Evolutionary conservation across 2,888 invertebrate genomes (phyloP).

Genomic region (Kuschelorhynchus macadamiae): DNA sequence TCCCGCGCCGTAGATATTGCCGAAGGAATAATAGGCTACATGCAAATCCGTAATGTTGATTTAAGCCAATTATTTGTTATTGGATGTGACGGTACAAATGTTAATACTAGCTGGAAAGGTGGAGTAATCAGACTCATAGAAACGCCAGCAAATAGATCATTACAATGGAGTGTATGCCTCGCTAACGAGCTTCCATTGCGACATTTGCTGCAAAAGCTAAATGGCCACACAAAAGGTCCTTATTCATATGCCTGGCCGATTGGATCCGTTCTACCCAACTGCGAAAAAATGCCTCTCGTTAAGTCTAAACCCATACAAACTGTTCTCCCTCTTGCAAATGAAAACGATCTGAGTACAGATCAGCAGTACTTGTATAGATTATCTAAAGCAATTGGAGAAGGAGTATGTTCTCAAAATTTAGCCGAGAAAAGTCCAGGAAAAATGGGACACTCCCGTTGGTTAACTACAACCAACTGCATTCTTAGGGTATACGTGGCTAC

Average conservation of each 20-base stretch:
- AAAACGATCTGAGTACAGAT: conserved; percentile 34
- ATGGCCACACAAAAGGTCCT: conserved; percentile 37
- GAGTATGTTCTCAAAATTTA: conserved; percentile 12
- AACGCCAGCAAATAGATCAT: conserved; percentile 44
- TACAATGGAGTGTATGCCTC: conserved; percentile 53
- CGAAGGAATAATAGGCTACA: too few species aligned
- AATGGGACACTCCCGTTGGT: conserved; percentile 23
- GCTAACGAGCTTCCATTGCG: conserved; percentile 36
- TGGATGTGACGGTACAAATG: conserved; percentile 54
- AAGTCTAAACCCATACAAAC: conserved; percentile 22
- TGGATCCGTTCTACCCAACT: conserved; percentile 15
- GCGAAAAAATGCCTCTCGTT: conserved; percentile 23
- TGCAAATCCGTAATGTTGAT: neutral
- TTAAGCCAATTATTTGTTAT: conserved; percentile 12
- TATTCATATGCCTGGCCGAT: conserved; percentile 24
- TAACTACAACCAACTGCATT: conserved; percentile 28
- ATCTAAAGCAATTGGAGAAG: conserved; percentile 20
- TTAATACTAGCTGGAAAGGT: conserved; percentile 51
- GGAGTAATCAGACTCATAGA: conserved; percentile 51
- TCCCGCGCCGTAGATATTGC: too few species aligned
- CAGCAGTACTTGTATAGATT: conserved; percentile 32
- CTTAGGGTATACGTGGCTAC: conserved; percentile 30
- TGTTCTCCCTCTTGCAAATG: conserved; percentile 13
- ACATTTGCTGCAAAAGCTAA: conserved; percentile 28
- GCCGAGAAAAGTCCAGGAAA: conserved; percentile 17